Evolutionary conservation across 92 coral and sea anemone species (phyloP), one percentile per base, ranked within the genome.

Genomic region (Phenganax stokvisi): DNA sequence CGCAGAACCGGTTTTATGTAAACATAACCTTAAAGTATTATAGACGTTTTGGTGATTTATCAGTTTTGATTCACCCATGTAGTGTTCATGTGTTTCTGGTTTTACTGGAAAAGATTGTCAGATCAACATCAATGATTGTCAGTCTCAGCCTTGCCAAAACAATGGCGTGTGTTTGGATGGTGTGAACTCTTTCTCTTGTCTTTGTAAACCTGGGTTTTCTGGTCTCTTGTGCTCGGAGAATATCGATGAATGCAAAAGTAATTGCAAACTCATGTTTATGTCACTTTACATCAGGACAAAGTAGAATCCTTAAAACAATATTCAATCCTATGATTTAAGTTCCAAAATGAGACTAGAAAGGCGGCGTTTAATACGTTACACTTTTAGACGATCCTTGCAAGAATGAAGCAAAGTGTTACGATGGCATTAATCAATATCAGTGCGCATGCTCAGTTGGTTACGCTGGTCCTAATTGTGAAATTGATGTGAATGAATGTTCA

Each of bases 51-150:
- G 71, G 9, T 72, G 55, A 7, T 11, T 12, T 3, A 8, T 54
- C n/a, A 10, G 0, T 47, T 74, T 74, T 54, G 9, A 12, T 5
- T 15, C 57, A 7, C 31, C 20, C 27, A 11, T 76, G 12, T 75
- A 76, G 81, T 76, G 81, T 44, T 29, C 70, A 5, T 76, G 81
- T 13, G 69, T 16, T 1, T 3, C 10, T 12, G 81, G 81, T 30
- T 76, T 76, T 51, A 80, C 68, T n/a, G 90, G 90, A 28, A 84
- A 78, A 20, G 57, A 83, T n/a, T 87, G 90, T 57, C 84, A 73
- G 52, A 37, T 79, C 53, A 85, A 87, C 63, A 77, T 83, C 15
- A 82, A 87, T 44, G 89, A 87, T 67, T 87, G 89, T 57, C 52
- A 54, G n/a, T 28, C 70, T 31, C 53, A 76, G 10, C 81, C 81